Conservation (phyloP, 2,888 invertebrate species). For the Eupithecia centaureata region DNA sequence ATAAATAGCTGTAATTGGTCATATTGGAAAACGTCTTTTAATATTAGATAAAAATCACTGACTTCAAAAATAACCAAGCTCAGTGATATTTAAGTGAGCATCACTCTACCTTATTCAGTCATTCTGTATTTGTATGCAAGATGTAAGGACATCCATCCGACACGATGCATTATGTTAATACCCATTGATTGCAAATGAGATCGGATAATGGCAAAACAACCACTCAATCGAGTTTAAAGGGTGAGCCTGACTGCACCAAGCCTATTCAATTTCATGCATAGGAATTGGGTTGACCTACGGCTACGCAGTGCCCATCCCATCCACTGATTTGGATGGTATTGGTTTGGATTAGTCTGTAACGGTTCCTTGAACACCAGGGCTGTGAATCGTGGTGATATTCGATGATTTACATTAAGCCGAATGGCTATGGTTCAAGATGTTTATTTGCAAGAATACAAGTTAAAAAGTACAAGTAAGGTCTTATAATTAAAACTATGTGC, state of each 20-base stretch:
- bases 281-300: slow-evolving; percentile 1
- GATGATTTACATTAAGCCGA: not conserved
- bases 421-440: too few relatives aligned
- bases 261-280: slow-evolving; percentile 24
- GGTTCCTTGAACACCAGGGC: not conserved
- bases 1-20: too few relatives aligned
- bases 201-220: slow-evolving; percentile 58
- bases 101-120: not conserved
- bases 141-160: slow-evolving; percentile 49
- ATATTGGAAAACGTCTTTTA: too few relatives aligned
- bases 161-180: slow-evolving; percentile 72
- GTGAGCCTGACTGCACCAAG: slow-evolving; percentile 16
- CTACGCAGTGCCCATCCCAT: not conserved
- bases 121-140: slow-evolving; percentile 13
- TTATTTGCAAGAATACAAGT: too few relatives aligned
- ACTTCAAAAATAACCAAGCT: not conserved
- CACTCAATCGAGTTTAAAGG: slow-evolving; percentile 36
- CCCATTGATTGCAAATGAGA: slow-evolving; percentile 79
- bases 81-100: slow-evolving; percentile 3
- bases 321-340: not conserved
- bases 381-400: not conserved
- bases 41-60: not conserved
- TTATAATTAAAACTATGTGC: too few relatives aligned
- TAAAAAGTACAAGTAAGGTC: too few relatives aligned
- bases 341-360: not conserved